Base-by-base conservation (phyloP, 2,888 invertebrate genomes). In the Apomyelois bistriatella region DNA sequence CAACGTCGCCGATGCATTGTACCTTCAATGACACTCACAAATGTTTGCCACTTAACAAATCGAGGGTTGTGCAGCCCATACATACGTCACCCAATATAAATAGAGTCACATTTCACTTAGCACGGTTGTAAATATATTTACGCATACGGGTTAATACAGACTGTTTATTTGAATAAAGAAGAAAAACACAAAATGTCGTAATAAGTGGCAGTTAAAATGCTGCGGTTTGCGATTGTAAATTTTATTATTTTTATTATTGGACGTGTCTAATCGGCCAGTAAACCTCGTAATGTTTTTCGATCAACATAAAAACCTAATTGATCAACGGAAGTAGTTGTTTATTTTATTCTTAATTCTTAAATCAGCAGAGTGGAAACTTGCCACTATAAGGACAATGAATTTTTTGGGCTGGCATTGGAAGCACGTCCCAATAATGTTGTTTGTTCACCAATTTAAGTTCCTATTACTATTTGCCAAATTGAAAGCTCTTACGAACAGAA, bases 231-330 rank as follows among this genome's bases (percentile, higher is more conserved):
- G 62, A 60, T 62, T 64, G 64, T 62, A 67, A 74, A 68, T 70
- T 70, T 65, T 71, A 74, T 74, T 66, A 71, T 72, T 71, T 74
- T 74, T 67, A 70, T 72, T 66, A 64, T 58, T 61, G 66, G 68
- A 80, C 81, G 80, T 79, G 76, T 74, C 76, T 76, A 81, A 81
- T 81, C 77, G 80, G 74, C 71, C 76, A 80, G 72, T 72, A 82
- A 78, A 76, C 84, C 83, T 84, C 81, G 62, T 65, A 61, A 55
- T 66, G 59, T 69, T 70, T 76, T 78, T 76, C 72, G 55, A 58
- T 69, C 65, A 59, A 61, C 65, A 74, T 70, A 79, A 80, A 84
- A 88, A 79, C 72, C 65, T 85, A 86, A 86, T 85, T 85, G 85
- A 72, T 75, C 76, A 68, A 73, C 83, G 86, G 86, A 85, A 84